Conservation (phyloP, 2,888 invertebrate species). For the Tipula confusa region DNA sequence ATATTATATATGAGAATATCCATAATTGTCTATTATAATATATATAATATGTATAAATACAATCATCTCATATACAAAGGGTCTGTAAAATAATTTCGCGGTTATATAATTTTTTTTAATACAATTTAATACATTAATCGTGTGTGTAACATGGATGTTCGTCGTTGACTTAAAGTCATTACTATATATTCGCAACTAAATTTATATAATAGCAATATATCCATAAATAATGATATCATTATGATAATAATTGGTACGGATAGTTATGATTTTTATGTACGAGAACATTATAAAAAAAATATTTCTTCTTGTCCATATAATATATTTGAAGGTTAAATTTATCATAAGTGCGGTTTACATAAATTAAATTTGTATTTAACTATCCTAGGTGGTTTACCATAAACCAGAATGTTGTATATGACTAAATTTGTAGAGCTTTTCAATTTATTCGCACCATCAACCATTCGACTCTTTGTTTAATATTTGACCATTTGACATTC, state of each 20-base stretch:
- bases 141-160: not conserved
- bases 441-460: too few relatives aligned
- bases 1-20: not conserved
- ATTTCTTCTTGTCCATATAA: too few relatives aligned
- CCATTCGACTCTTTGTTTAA: too few relatives aligned
- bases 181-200: not conserved
- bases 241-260: not conserved
- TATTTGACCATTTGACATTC: too few relatives aligned
- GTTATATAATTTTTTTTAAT: not conserved
- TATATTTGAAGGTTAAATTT: not conserved
- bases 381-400: not conserved
- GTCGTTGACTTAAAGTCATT: not conserved
- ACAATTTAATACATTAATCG: not conserved
- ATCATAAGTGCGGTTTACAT: not conserved
- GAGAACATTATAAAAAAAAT: not conserved
- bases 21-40: not conserved
- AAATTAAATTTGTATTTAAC: not conserved
- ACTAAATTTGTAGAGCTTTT: too few relatives aligned
- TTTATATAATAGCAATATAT: not conserved
- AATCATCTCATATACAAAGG: not conserved
- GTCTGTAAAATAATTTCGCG: not conserved
- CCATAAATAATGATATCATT: slow-evolving; percentile 21
- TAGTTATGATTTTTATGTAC: not conserved
- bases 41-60: too few relatives aligned
- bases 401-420: too few relatives aligned